Evolutionary conservation across 1,140 invertebrate species (phyloP).

Genomic region (Bacillus rossius): DNA sequence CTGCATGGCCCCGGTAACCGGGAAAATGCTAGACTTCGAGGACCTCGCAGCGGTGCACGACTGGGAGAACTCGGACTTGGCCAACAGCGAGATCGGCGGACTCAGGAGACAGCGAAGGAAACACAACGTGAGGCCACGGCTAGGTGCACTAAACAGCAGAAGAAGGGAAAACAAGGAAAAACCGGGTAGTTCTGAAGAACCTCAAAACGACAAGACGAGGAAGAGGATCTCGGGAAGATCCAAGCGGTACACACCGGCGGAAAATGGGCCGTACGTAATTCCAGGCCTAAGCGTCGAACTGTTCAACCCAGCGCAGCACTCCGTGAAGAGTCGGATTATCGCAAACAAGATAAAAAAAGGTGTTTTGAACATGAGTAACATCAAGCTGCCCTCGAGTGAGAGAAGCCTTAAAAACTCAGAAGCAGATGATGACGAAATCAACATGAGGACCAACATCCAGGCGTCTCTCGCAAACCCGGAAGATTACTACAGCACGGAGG

Average conservation of each 20-base stretch:
- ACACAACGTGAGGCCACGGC: not conserved
- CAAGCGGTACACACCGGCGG: too few species aligned
- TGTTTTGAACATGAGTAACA: too few species aligned
- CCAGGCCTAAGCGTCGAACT: too few species aligned
- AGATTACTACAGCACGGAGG: too few species aligned
- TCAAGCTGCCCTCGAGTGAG: too few species aligned
- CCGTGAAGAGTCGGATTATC: too few species aligned
- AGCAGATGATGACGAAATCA: not conserved
- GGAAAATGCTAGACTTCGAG: not conserved
- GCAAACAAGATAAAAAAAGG: too few species aligned
- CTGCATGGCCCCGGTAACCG: constrained; percentile 20
- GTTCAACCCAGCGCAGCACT: too few species aligned
- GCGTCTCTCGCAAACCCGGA: not conserved
- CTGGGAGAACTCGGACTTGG: not conserved
- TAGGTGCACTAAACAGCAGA: not conserved
- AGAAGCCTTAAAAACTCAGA: not conserved
- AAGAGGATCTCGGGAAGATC: too few species aligned
- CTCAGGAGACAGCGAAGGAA: not conserved
- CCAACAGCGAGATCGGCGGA: not conserved
- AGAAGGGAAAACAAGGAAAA: not conserved
- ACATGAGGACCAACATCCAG: not conserved
- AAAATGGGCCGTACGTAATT: too few species aligned
- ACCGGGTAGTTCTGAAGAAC: too few species aligned
- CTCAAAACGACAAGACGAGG: too few species aligned
- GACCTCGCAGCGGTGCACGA: not conserved